Evolutionary conservation across 2,888 invertebrate species (phyloP).

Genomic region (Leptura quadrifasciata): DNA sequence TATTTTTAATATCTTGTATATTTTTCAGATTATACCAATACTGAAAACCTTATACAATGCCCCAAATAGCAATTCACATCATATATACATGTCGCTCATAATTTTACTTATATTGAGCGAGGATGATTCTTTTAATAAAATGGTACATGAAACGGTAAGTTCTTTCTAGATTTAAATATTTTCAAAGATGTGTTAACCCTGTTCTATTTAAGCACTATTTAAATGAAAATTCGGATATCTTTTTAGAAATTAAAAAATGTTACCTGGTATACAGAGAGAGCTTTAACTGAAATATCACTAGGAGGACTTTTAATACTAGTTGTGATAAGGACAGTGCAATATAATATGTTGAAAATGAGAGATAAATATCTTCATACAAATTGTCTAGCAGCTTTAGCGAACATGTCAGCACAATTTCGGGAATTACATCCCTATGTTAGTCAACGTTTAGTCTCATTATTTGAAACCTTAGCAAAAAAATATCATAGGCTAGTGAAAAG

Average conservation of each 20-base stretch:
- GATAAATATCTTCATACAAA: constrained; percentile 99
- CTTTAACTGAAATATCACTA: constrained; percentile 92
- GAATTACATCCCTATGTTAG: constrained; percentile 96
- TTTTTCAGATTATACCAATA: constrained; percentile 89
- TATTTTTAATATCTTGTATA: constrained; percentile 31
- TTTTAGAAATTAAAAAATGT: constrained; percentile 89
- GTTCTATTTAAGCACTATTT: constrained; percentile 1
- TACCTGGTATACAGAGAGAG: constrained; percentile 95
- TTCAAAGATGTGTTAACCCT: background rate
- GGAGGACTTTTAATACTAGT: constrained; percentile 96
- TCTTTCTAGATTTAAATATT: constrained; percentile 22
- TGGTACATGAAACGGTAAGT: constrained; percentile 94
- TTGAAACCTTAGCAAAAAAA: constrained; percentile 93
- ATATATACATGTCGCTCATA: constrained; percentile 99
- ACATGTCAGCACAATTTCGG: constrained; percentile 96
- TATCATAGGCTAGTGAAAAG: constrained; percentile 80
- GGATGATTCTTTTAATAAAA: constrained; percentile 95
- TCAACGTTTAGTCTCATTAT: constrained; percentile 93
- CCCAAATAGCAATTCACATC: constrained; percentile 93
- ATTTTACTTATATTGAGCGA: constrained; percentile 96
- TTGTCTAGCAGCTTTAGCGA: constrained; percentile 97
- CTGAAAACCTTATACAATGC: constrained; percentile 94
- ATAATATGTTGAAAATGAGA: constrained; percentile 96
- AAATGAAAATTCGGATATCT: constrained; percentile 30
- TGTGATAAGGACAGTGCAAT: constrained; percentile 96